Evolutionary conservation across 2,797 vertebrate species (phyloP).

Genomic region (Sciaenops ocellatus): DNA sequence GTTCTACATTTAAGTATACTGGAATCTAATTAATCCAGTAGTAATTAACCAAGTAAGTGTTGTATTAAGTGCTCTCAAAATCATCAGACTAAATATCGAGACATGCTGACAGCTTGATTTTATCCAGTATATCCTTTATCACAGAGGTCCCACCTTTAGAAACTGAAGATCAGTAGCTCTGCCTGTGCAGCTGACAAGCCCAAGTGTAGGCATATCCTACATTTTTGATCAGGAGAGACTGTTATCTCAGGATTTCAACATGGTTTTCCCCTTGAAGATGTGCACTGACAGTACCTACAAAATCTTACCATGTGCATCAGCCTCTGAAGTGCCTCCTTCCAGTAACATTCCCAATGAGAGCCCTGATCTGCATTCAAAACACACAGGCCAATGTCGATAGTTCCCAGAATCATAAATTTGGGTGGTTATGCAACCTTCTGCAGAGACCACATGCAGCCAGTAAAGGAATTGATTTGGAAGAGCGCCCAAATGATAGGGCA

Average conservation of each 20-base stretch:
- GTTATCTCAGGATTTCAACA: background rate
- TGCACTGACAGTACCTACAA: background rate
- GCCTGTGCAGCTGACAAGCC: background rate
- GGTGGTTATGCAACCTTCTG: constrained; percentile 67
- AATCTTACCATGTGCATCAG: constrained; percentile 4
- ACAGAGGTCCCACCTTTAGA: background rate
- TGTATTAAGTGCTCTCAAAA: constrained; percentile 10
- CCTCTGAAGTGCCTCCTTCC: constrained; percentile 15
- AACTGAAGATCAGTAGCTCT: background rate
- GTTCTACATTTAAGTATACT: background rate
- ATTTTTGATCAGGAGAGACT: background rate
- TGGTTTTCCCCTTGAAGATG: background rate
- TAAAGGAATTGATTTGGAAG: constrained; percentile 70
- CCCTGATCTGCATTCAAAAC: constrained; percentile 64
- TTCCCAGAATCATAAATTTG: constrained; percentile 70
- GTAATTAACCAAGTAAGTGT: background rate
- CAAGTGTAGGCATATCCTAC: background rate
- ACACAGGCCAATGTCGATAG: constrained; percentile 45
- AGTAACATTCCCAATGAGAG: constrained; percentile 37
- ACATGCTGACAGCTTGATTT: background rate
- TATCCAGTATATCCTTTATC: background rate
- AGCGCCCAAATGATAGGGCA: constrained; percentile 52
- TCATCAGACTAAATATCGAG: background rate
- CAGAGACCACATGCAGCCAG: constrained; percentile 63
- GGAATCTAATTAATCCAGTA: background rate